Evolutionary conservation across 1,140 invertebrate species (phyloP).

Genomic region (Drosophila bifasciata): DNA sequence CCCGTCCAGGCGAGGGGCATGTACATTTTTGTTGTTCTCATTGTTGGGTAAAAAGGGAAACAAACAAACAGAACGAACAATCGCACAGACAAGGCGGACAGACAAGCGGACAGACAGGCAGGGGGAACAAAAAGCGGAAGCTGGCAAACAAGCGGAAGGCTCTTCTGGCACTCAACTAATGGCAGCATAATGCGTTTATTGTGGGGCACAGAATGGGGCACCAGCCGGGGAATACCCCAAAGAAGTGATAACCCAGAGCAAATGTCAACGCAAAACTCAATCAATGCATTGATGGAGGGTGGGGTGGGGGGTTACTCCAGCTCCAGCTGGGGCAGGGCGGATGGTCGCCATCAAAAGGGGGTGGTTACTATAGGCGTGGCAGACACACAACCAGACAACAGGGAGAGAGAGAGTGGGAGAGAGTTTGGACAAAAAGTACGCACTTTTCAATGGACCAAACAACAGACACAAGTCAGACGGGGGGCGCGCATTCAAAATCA

Average conservation of each 20-base stretch:
- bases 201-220: slow-evolving; percentile 57
- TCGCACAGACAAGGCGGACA: slow-evolving; percentile 42
- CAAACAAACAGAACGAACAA: slow-evolving; percentile 31
- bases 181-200: slow-evolving; percentile 81
- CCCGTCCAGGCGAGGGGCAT: slow-evolving; percentile 34
- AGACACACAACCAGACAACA: slow-evolving; percentile 32
- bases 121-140: slow-evolving; percentile 58
- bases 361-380: slow-evolving; percentile 36
- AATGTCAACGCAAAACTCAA: slow-evolving; percentile 82
- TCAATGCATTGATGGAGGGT: slow-evolving; percentile 56
- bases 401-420: background rate
- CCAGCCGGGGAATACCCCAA: slow-evolving; percentile 43
- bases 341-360: slow-evolving; percentile 12
- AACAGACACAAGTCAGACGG: slow-evolving; percentile 65
- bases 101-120: slow-evolving; percentile 46
- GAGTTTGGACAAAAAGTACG: slow-evolving; percentile 36
- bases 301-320: too few relatives aligned
- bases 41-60: slow-evolving; percentile 57
- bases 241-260: slow-evolving; percentile 72
- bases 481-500: slow-evolving; percentile 72
- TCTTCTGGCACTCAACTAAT: slow-evolving; percentile 81
- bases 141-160: slow-evolving; percentile 81
- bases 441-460: slow-evolving; percentile 72
- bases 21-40: slow-evolving; percentile 48
- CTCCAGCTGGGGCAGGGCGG: slow-evolving; percentile 1